Percentiles rank a stretch among this genome's conserved stretches.
Conservation (phyloP, 1,140 invertebrate genomes). For the Musca domestica region DNA sequence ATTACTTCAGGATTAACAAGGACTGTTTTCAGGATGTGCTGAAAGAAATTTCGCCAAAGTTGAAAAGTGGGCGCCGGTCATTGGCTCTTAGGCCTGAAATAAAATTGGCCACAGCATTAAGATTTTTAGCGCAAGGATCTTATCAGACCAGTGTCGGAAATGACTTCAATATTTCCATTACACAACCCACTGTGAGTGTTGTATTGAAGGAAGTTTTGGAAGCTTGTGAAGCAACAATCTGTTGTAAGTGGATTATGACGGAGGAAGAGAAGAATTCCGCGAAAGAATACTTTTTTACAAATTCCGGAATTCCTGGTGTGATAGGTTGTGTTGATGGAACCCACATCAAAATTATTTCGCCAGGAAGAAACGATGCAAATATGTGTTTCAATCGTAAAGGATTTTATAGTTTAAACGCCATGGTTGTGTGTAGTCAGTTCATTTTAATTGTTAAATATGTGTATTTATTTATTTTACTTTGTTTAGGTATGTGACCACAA, state of each 20-base stretch:
- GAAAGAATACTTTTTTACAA: not conserved
- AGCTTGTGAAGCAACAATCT: not conserved
- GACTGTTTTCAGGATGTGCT: no score
- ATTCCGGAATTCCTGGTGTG: not conserved
- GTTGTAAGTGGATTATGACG: not conserved
- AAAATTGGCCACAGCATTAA: constrained; percentile 17
- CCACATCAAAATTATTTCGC: constrained; percentile 11
- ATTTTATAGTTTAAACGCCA: no score
- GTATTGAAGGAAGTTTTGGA: constrained; percentile 1
- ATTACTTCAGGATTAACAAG: no score
- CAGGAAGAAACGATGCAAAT: not conserved
- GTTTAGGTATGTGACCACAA: constrained; percentile 6
- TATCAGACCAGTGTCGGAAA: constrained; percentile 10
- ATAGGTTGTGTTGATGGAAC: constrained; percentile 10
- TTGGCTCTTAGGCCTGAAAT: no score
- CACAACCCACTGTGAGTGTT: not conserved
- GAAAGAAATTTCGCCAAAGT: no score
- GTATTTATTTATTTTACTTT: not conserved
- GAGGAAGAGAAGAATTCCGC: constrained; percentile 5
- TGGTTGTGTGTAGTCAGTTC: not conserved
- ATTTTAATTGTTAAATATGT: not conserved
- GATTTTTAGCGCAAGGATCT: constrained; percentile 17
- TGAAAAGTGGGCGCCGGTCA: no score
- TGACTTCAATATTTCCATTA: no score
- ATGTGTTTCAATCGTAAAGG: constrained; percentile 13